Conservation (phyloP, 2,888 invertebrate species). For the Leptothorax acervorum region DNA sequence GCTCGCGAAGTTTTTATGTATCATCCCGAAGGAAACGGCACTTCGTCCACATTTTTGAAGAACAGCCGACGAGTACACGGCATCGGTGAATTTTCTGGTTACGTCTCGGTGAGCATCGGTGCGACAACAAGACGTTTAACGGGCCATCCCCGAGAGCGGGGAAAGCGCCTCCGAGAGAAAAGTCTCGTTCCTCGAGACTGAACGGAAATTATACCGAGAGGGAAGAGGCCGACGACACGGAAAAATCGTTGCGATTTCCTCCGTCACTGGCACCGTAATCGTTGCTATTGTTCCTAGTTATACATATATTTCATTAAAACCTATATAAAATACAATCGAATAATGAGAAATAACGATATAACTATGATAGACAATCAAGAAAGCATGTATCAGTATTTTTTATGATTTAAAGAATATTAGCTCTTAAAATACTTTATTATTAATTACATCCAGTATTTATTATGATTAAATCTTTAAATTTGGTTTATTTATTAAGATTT, state of each 20-base stretch:
- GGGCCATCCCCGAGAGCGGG: not conserved
- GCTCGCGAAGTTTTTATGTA: constrained; percentile 41
- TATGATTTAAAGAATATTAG: not conserved
- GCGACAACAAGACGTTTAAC: constrained; percentile 50
- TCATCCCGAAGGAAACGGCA: constrained; percentile 43
- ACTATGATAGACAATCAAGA: not conserved
- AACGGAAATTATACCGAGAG: constrained; percentile 44
- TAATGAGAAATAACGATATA: not conserved
- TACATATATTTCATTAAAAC: constrained; percentile 7
- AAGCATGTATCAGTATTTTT: not conserved
- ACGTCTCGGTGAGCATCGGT: constrained; percentile 11
- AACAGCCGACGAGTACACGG: constrained; percentile 6
- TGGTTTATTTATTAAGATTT: not conserved
- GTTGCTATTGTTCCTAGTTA: constrained; percentile 20
- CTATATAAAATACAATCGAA: not conserved
- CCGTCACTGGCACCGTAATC: not conserved
- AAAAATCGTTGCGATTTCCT: constrained; percentile 8
- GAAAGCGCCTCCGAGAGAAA: not conserved
- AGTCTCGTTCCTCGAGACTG: constrained; percentile 38
- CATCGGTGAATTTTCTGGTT: constrained; percentile 19
- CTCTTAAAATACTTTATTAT: not conserved
- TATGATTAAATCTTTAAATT: not conserved
- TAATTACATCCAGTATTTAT: not conserved
- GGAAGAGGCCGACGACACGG: not conserved
- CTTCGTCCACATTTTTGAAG: constrained; percentile 40